A percentile compares a stretch with the other conserved stretches of the same genome.
Conservation (phyloP, 2,888 invertebrate genomes). For the Dolichopus griseipennis region DNA sequence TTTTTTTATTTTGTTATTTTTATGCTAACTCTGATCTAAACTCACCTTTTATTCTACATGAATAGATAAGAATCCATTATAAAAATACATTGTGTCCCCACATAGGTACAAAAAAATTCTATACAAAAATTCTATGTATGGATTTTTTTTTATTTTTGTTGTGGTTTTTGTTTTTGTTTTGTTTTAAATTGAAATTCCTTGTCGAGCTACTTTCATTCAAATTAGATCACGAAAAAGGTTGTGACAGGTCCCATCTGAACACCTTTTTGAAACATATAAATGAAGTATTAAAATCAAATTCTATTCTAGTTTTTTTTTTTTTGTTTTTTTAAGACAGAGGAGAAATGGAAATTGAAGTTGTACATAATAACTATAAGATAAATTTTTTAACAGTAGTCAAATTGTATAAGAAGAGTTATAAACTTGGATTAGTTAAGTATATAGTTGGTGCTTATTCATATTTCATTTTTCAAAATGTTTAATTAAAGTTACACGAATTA, state of each 20-base stretch:
- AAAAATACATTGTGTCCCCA: neutral
- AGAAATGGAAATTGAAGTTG: too few species aligned
- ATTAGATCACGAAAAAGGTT: conserved; percentile 5
- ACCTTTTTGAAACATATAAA: conserved; percentile 2
- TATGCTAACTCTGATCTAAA: neutral
- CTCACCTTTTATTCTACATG: neutral
- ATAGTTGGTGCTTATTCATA: too few species aligned
- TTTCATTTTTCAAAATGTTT: too few species aligned
- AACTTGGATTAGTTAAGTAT: too few species aligned
- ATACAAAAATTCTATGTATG: neutral
- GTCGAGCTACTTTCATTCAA: conserved; percentile 4
- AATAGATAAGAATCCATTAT: neutral
- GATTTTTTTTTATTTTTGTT: neutral
- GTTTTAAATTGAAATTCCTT: neutral
- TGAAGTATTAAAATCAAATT: conserved; percentile 1
- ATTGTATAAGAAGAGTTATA: too few species aligned
- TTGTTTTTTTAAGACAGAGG: neutral
- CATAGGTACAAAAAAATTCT: neutral
- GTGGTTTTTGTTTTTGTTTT: neutral
- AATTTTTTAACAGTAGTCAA: too few species aligned
- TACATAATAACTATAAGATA: too few species aligned
- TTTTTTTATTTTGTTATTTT: too few species aligned
- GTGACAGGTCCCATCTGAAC: conserved; percentile 6
- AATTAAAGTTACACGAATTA: too few species aligned
- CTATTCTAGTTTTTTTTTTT: neutral